Conservation (phyloP, 2,113 vertebrate species). For the Pyrgilauda ruficollis region DNA sequence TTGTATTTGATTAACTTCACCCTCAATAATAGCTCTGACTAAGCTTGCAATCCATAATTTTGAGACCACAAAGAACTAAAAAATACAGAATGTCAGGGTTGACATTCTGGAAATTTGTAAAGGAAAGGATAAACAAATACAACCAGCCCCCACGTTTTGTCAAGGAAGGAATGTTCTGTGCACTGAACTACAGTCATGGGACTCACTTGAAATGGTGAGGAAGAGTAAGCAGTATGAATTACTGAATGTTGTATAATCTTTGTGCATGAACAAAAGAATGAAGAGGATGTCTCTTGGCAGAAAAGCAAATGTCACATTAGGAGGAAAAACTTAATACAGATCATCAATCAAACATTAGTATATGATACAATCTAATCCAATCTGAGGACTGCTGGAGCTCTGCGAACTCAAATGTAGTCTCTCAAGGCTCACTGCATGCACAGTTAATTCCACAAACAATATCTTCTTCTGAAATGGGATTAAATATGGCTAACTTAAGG, state of each 20-base stretch:
- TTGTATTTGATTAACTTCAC: conserved; percentile 46
- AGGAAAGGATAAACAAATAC: conserved; percentile 38
- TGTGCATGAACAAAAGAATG: neutral
- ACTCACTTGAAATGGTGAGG: neutral
- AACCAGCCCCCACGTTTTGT: neutral
- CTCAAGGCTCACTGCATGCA: neutral
- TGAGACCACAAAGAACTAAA: conserved; percentile 16
- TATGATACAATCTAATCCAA: neutral
- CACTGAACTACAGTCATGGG: neutral
- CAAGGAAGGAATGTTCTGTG: neutral
- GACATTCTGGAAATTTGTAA: neutral
- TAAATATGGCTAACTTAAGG: neutral
- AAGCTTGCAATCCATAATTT: neutral
- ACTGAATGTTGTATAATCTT: neutral
- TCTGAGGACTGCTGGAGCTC: neutral
- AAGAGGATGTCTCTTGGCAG: neutral
- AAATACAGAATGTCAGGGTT: neutral
- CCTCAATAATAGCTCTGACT: conserved; percentile 31
- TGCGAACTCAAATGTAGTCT: neutral
- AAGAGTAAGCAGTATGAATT: neutral
- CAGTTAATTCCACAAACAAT: neutral
- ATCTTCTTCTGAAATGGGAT: neutral
- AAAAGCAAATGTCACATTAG: neutral
- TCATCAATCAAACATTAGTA: neutral
- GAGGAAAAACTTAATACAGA: conserved; percentile 1